Evolutionary conservation across 2,888 invertebrate species (phyloP).

Genomic region (Malachius bipustulatus): DNA sequence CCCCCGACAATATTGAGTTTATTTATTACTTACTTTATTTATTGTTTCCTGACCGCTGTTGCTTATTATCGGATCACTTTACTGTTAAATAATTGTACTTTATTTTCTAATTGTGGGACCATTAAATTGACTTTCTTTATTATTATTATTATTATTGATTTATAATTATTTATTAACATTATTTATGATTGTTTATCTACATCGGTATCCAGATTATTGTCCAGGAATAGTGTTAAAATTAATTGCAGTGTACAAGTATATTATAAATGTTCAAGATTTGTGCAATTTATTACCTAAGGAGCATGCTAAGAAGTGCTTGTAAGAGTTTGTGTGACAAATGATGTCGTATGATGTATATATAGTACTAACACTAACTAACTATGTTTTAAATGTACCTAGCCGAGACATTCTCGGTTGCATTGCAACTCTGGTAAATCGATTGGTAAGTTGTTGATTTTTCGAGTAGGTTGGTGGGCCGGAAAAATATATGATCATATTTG

Average conservation of each 20-base stretch:
- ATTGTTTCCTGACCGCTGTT: no score
- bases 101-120: constrained; percentile 1
- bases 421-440: no score
- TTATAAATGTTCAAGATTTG: constrained; percentile 24
- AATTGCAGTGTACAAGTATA: not conserved
- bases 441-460: no score
- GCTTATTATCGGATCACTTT: constrained; percentile 1
- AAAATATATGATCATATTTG: no score
- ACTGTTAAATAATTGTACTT: constrained; percentile 1
- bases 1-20: not conserved
- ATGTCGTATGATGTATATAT: constrained; percentile 21
- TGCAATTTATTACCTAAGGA: constrained; percentile 28
- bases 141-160: constrained; percentile 4
- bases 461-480: no score
- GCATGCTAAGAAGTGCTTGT: constrained; percentile 32
- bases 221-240: no score
- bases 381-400: no score
- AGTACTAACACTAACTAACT: no score
- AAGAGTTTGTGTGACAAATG: constrained; percentile 32
- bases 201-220: no score
- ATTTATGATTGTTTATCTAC: no score
- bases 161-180: no score
- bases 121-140: constrained; percentile 5
- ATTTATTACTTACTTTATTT: not conserved
- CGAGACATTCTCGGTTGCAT: no score